Evolutionary conservation across 1,140 invertebrate species (phyloP).

Genomic region (Cataglyphis hispanica): DNA sequence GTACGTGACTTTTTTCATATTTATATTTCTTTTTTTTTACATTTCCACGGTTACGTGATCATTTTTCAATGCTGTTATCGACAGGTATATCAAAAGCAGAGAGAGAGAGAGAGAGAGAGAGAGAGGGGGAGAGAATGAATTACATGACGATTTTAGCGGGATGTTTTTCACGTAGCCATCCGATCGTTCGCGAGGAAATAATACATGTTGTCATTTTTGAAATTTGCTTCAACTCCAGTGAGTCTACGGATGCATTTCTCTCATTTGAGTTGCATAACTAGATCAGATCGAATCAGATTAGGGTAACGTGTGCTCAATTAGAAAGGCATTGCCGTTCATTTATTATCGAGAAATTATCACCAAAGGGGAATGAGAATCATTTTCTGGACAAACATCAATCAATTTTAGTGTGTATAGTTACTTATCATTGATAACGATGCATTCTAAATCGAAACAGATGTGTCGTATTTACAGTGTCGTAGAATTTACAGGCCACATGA

Average conservation of each 20-base stretch:
- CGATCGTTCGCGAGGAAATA: constrained; percentile 22
- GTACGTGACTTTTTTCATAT: constrained; percentile 18
- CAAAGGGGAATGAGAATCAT: background rate
- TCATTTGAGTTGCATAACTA: constrained; percentile 14
- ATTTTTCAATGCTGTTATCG: constrained; percentile 67
- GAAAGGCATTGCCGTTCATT: background rate
- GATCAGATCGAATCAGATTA: constrained; percentile 4
- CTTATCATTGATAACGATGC: background rate
- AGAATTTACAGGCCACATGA: background rate
- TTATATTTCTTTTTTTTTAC: constrained; percentile 45
- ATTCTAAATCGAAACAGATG: background rate
- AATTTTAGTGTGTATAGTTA: background rate
- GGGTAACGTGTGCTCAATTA: background rate
- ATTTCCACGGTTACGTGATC: constrained; percentile 5
- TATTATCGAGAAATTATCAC: constrained; percentile 21
- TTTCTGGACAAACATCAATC: background rate
- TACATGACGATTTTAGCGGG: constrained; percentile 56
- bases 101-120: background rate
- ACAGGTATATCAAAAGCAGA: constrained; percentile 63
- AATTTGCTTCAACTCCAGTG: constrained; percentile 41
- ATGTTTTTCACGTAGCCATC: constrained; percentile 30
- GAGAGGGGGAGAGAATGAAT: constrained; percentile 38
- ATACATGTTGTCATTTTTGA: constrained; percentile 31
- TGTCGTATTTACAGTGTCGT: no score
- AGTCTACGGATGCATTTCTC: background rate